Conservation (phyloP, 2,888 invertebrate species). For the Monopis laevigella region DNA sequence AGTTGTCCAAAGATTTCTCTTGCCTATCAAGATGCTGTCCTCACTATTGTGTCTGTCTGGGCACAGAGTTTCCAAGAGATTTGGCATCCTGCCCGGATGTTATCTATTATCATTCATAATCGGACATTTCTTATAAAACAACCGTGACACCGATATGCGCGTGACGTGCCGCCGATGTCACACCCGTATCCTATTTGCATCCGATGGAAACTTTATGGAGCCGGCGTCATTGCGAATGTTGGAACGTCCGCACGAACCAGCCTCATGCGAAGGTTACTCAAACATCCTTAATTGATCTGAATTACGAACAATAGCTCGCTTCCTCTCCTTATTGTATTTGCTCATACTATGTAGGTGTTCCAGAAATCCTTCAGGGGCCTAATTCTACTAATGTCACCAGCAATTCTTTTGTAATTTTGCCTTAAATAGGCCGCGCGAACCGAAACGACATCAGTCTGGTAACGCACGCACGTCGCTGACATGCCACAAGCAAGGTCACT, state of each 20-base stretch:
- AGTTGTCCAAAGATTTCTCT: too few relatives aligned
- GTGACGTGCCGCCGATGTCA: conserved; percentile 2
- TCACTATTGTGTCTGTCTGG: too few relatives aligned
- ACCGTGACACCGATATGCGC: background rate
- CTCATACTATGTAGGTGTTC: conserved; percentile 1
- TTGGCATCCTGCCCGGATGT: background rate
- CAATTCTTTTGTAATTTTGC: too few relatives aligned
- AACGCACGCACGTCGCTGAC: too few relatives aligned
- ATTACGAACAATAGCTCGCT: conserved; percentile 4
- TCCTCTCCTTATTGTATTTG: background rate
- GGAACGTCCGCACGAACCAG: background rate
- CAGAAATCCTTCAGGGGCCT: too few relatives aligned
- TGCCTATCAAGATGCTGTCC: too few relatives aligned
- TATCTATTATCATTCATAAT: conserved; percentile 5
- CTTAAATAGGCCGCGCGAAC: too few relatives aligned
- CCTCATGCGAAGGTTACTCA: conserved; percentile 8
- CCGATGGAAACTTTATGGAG: conserved; percentile 18
- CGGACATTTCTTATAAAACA: conserved; percentile 1
- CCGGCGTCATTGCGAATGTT: conserved; percentile 5
- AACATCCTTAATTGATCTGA: conserved; percentile 2
- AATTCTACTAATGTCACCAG: too few relatives aligned
- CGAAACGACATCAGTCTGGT: too few relatives aligned
- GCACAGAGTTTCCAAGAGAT: background rate
- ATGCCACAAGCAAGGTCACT: too few relatives aligned
- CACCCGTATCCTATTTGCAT: conserved; percentile 49